Percentiles rank a stretch among this genome's conserved stretches.
Conservation (phyloP, 2,113 vertebrate species). For the Bettongia penicillata region DNA sequence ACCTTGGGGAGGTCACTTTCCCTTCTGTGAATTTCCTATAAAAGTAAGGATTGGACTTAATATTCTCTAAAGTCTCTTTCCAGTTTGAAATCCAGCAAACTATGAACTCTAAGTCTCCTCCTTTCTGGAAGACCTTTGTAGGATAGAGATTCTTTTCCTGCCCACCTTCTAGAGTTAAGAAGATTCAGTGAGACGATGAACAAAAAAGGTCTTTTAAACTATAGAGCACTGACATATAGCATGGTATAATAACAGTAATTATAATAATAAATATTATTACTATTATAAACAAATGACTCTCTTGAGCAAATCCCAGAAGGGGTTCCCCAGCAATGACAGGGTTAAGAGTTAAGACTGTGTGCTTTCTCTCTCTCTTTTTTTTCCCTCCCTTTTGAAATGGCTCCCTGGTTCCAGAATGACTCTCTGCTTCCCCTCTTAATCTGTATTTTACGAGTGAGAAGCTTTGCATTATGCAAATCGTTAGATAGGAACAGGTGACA, state of each 20-base stretch:
- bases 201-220: not conserved
- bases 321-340: conserved; percentile 77
- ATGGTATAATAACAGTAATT: not conserved
- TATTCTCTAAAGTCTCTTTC: not conserved
- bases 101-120: not conserved
- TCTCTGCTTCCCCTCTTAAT: conserved; percentile 98
- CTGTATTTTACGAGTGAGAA: conserved; percentile 99
- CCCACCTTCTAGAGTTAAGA: not conserved
- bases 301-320: not conserved
- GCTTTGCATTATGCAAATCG: conserved; percentile 99
- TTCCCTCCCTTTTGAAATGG: conserved; percentile 88
- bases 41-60: not conserved
- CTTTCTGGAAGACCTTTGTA: not conserved
- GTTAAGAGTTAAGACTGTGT: conserved; percentile 90
- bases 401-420: conserved; percentile 96
- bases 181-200: not conserved
- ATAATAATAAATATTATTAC: not conserved
- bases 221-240: not conserved
- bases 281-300: not conserved
- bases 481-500: conserved; percentile 99
- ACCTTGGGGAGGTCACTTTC: not conserved
- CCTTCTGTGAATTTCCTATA: not conserved
- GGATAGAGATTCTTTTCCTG: not conserved
- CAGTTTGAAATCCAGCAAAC: not conserved
- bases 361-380: conserved; percentile 44